A percentile compares a stretch with the other conserved stretches of the same genome.
These are phyloP conservation scores for Magallana ariakensis DNA, from an alignment of 1,140 invertebrate genomes.

Conservation along the genomic window DNA sequence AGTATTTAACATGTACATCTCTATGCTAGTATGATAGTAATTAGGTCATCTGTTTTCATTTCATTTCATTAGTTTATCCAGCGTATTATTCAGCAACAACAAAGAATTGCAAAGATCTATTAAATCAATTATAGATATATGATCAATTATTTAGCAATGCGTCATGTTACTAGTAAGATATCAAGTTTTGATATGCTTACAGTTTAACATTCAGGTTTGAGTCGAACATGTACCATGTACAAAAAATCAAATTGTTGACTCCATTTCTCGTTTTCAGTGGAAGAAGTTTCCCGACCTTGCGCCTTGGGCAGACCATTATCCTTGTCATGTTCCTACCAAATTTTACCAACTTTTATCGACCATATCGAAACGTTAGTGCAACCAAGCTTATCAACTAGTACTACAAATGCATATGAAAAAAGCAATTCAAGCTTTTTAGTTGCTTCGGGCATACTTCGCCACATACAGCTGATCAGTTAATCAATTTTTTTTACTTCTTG, in stretches of 20 bases:
- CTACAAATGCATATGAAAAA: neutral
- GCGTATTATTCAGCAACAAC: no score
- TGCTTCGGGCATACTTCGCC: neutral
- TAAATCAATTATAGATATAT: no score
- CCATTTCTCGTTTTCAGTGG: conserved; percentile 36
- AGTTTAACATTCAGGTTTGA: conserved; percentile 24
- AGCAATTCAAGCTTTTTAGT: neutral
- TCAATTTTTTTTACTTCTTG: neutral
- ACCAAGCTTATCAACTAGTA: neutral
- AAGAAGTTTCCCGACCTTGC: neutral
- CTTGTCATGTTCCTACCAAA: neutral
- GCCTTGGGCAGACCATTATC: neutral
- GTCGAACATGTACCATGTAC: neutral
- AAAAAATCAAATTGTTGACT: neutral
- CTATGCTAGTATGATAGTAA: no score
- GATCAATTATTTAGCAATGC: no score
- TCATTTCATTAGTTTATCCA: no score
- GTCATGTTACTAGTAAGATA: conserved; percentile 31
- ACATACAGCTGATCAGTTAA: neutral
- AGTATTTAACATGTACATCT: no score
- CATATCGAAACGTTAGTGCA: neutral
- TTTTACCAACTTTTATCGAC: neutral
- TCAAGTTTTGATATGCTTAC: neutral
- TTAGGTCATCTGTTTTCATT: no score
- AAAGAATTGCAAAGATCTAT: no score